Conservation (phyloP, 2,113 vertebrate genomes). For the Centropus bengalensis region DNA sequence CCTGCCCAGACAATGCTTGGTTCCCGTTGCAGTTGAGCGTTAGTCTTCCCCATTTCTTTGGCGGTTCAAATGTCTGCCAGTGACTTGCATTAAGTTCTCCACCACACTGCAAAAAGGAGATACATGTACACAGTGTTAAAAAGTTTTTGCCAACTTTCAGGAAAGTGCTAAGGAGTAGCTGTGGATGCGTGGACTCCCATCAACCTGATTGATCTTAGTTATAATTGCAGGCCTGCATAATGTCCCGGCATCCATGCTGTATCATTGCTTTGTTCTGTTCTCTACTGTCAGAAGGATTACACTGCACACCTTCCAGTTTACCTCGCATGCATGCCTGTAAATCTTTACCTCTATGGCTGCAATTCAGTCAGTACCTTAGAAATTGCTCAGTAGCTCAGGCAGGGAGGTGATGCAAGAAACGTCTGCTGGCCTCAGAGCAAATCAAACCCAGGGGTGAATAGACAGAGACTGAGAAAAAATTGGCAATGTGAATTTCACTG, state of each 20-base stretch:
- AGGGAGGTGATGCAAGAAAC: not conserved
- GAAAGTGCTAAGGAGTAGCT: not conserved
- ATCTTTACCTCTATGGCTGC: not conserved
- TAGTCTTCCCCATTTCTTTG: not conserved
- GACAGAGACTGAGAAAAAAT: not conserved
- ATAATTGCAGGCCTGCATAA: not conserved
- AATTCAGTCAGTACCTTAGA: not conserved
- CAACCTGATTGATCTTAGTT: not conserved
- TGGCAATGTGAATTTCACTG: not conserved
- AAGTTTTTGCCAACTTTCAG: not conserved
- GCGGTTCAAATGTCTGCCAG: not conserved
- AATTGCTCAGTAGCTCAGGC: not conserved
- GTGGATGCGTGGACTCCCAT: not conserved
- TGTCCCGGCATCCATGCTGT: not conserved
- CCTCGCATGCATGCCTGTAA: not conserved
- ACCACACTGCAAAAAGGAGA: not conserved
- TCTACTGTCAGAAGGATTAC: not conserved
- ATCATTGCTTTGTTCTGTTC: not conserved
- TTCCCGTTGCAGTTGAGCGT: not conserved
- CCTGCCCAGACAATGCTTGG: fast-evolving
- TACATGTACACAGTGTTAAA: fast-evolving
- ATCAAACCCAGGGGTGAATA: not conserved
- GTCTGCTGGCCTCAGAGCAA: not conserved
- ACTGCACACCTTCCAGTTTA: not conserved
- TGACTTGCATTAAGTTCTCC: not conserved